Evolutionary conservation across 1,140 invertebrate genomes (phyloP), one percentile per base, ranked within the genome.

Genomic region (Laupala kohalensis): DNA sequence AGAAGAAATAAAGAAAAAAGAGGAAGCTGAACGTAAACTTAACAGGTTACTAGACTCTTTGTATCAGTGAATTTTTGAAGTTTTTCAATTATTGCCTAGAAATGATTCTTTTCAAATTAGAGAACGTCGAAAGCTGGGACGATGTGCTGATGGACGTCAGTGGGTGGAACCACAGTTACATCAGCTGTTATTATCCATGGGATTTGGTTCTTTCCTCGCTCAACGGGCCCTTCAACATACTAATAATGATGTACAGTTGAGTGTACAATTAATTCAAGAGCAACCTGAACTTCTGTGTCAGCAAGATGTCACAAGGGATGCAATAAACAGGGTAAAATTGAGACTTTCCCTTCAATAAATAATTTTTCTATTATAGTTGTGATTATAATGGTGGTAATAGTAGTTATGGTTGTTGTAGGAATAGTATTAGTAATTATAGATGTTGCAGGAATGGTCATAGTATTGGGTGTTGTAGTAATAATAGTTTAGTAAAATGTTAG

Each of bases 161-260:
- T 84, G 84, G 74, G 82, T 88, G 2, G 83, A 85, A 75, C 79
- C 83, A 15, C 77, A 81, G 24, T 81, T 82, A 68, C 82, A 87
- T 28, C 82, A 86, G 74, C 84, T 83, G 67, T 74, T 91, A 25
- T 79, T 84, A 27, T 83, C 83, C 30, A 91, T 92, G 90, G 90
- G 90, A 0, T 92, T 83, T 80, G 75, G 82, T 12, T 81, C 82
- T 4, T 79, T 82, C 6, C 77, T 85, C 13, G 85, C 88, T 3
- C 76, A 82, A 0, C 74, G 80, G 12, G 90, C 90, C 1, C 78
- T 92, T 24, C 81, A 84, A 73, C 83, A 85, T 73, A 79, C 84
- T 19, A 87, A 92, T 75, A 92, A 92, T 80, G 82, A 88, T 77
- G 81, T 90, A 4, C 82, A 83, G 2, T 79, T 83, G 62, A 89